Percentiles rank a stretch among this genome's conserved stretches.
Conservation (phyloP, 2,888 invertebrate species). For the Drosophila colorata region DNA sequence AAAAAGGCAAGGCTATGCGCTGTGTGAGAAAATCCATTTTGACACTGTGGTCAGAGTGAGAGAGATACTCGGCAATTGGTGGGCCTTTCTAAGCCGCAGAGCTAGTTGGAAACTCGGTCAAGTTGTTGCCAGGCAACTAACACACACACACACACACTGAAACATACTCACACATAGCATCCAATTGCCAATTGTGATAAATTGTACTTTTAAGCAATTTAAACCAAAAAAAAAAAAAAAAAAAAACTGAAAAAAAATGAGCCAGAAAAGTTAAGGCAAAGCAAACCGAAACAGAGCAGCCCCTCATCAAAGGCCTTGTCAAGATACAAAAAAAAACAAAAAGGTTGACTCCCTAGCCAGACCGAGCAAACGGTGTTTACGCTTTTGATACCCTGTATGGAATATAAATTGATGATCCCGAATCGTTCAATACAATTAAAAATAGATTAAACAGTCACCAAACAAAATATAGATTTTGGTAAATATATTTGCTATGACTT, state of each 20-base stretch:
- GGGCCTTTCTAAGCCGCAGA: constrained; percentile 9
- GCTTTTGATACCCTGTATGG: constrained; percentile 18
- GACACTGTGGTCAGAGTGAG: constrained; percentile 44
- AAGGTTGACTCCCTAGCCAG: constrained; percentile 35
- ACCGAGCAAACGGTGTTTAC: background rate
- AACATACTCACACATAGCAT: constrained; percentile 37
- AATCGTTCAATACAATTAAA: background rate
- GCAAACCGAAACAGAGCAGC: constrained; percentile 31
- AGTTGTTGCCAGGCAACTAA: constrained; percentile 42
- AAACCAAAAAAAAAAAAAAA: constrained; percentile 41
- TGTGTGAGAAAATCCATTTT: constrained; percentile 58
- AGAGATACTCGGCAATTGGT: constrained; percentile 2
- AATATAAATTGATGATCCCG: background rate
- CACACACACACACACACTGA: constrained; percentile 18
- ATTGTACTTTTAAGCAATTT: constrained; percentile 78
- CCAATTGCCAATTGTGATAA: constrained; percentile 81
- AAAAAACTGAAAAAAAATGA: constrained; percentile 31
- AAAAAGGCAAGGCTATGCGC: constrained; percentile 30
- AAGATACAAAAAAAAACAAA: constrained; percentile 42
- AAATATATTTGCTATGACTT: too few relatives aligned
- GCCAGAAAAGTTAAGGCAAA: constrained; percentile 26
- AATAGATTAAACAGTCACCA: background rate
- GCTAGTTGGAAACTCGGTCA: constrained; percentile 57
- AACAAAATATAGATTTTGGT: too few relatives aligned
- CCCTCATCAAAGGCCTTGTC: constrained; percentile 66